Evolutionary conservation across 2,797 vertebrate genomes (phyloP), one percentile per base, ranked within the genome.

Genomic region (Centropyge bicolor): DNA sequence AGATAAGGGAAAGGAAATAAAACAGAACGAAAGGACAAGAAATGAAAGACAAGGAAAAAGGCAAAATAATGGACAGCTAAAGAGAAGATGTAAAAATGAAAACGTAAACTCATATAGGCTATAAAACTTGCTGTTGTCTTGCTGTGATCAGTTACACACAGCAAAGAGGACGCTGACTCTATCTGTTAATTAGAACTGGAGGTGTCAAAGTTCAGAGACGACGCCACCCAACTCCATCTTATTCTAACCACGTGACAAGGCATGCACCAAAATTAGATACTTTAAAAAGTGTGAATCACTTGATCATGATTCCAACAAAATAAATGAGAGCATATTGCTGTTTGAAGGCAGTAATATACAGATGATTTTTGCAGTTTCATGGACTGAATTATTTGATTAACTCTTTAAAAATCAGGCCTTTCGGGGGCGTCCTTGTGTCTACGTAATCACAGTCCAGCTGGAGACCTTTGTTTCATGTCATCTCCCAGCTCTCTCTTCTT

Each of bases 161-260:
- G 66, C 46, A 62, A 63, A 51, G 41, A 6, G 20, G 41, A 59
- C 12, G 17, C 48, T 10, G 13, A 19, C 41, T 65, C 55, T 35
- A 22, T 72, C 45, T 45, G 49, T 54, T 27, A 17, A 73, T 57
- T 61, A 64, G 54, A 40, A 73, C 57, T 10, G 6, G 38, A 49
- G 60, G 46, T 17, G 20, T 36, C 52, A 31, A n/a, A 57, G 40
- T 16, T n/a, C 16, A 1, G 16, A 60, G 31, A 61, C 48, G 57
- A 57, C 4, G 13, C 12, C 48, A 52, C 24, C 24, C 16, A 9
- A 31, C 48, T 69, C 7, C 3, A 1, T 56, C 2, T 11, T 43
- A 60, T 36, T 38, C 20, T 19, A 43, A 22, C 20, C 63, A 56
- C 17, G 66, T 17, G 17, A 63, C n/a, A 51, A 52, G 13, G 8